phyloP scores from a whole-genome alignment of 1,140 invertebrate species.

The Drosophila sucinea region DNA sequence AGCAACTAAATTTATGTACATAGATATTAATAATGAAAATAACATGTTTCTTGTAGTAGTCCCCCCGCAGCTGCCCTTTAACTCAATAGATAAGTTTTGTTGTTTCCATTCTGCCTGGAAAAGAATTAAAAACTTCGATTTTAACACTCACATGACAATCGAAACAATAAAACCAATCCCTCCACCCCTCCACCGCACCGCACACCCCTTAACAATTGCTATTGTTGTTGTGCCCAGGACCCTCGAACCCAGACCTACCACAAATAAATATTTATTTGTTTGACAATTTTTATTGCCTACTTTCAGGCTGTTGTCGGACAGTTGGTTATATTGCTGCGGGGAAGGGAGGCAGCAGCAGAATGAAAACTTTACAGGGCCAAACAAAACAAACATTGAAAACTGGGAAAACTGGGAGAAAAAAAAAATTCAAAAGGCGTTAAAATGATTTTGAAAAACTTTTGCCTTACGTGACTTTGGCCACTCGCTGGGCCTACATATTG shows the following conservation, averaged over 20 bases:
- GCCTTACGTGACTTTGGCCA: conserved; percentile 69
- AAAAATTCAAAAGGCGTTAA: conserved; percentile 79
- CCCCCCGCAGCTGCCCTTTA: not conserved
- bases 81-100: conserved; percentile 24
- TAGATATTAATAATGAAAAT: conserved; percentile 73
- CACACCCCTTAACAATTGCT: conserved; percentile 33
- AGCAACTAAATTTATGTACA: conserved; percentile 77
- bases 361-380: conserved; percentile 47
- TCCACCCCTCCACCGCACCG: conserved; percentile 3
- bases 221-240: not conserved
- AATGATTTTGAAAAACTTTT: conserved; percentile 75
- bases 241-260: conserved; percentile 47
- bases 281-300: conserved; percentile 78
- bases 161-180: conserved; percentile 57
- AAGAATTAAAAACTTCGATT: conserved; percentile 40
- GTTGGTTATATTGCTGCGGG: conserved; percentile 17
- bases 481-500: conserved; percentile 62
- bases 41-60: conserved; percentile 24
- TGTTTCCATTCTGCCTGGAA: conserved; percentile 10
- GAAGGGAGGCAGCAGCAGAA: not conserved
- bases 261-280: conserved; percentile 79
- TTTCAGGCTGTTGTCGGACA: conserved; percentile 50
- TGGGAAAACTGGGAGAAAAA: not conserved
- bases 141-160: conserved; percentile 44
- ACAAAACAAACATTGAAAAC: not conserved